Base-by-base conservation (phyloP, 1,140 invertebrate species). In the Drosophila sp. region DNA sequence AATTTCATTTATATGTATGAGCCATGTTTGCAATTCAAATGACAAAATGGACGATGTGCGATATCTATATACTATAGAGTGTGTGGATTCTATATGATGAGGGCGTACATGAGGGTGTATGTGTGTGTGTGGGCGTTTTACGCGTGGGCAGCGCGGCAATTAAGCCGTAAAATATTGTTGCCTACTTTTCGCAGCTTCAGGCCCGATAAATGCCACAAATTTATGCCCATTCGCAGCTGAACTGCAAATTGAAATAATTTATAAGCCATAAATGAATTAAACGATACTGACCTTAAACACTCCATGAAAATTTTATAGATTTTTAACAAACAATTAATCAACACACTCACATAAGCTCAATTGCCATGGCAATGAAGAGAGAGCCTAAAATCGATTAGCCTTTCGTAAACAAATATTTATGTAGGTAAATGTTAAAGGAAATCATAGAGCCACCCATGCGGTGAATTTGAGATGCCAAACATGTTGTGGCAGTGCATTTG, bases 11-110 rank as follows among this genome's bases (percentile, higher is more conserved):
- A 56, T 79, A 87, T 87, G 61, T 69, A 79, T 71, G 67, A 82
- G 79, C 69, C 55, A 62, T 60, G 83, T 86, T 87, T 66, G 83
- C 83, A 79, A 70, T 87, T 72, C 79, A 82, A 87, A 83, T 86
- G 66, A 50, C 44, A 50, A 50, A 50, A 50, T 50, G 44, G 54
- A 78, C 62, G 47, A 50, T 66, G 66, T 55, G 83, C 72, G 55
- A 47, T 78, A 82, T 79, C 47, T 70, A 68, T 74, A 54, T 50
- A 32, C 2, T 10, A 27, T 50, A 17, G n/a, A 17, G 0, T 10
- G 35, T 38, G 4, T 44, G 4, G 41, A 50, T 5, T 32, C 6
- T 50, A 57, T n/a, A 11, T 23, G 60, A 56, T 27, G 60, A 66
- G 47, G 64, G 78, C 67, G 66, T 67, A 61, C 32, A n/a, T n/a